Evolutionary conservation across 1,140 invertebrate genomes (phyloP).

Genomic region (Cotesia chilonis): DNA sequence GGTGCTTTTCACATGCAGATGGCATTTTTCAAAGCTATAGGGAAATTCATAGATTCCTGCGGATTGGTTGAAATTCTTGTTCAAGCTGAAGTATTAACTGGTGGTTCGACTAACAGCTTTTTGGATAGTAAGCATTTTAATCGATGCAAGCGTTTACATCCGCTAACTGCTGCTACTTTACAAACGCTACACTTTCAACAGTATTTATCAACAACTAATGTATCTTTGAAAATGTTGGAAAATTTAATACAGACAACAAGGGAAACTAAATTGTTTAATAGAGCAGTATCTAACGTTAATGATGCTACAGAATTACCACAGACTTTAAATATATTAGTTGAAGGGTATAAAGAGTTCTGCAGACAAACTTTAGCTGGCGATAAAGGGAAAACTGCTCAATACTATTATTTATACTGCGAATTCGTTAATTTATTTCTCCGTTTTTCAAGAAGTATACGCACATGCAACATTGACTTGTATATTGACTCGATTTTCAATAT

Average conservation of each 20-base stretch:
- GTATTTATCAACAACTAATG: constrained; percentile 44
- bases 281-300: background rate
- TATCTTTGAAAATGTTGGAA: constrained; percentile 20
- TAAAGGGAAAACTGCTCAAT: constrained; percentile 54
- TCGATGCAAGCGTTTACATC: constrained; percentile 59
- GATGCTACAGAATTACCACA: constrained; percentile 26
- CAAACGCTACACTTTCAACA: constrained; percentile 50
- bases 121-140: constrained; percentile 59
- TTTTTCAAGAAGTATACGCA: constrained; percentile 46
- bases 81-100: constrained; percentile 52
- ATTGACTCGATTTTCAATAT: constrained; percentile 44
- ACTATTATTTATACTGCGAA: constrained; percentile 44
- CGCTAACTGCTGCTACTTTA: constrained; percentile 50
- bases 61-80: constrained; percentile 53
- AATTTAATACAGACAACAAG: constrained; percentile 11
- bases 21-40: constrained; percentile 59
- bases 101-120: constrained; percentile 56
- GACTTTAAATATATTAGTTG: constrained; percentile 13
- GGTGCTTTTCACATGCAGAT: constrained; percentile 58
- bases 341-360: constrained; percentile 32
- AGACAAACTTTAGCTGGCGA: constrained; percentile 41
- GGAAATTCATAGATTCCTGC: constrained; percentile 53
- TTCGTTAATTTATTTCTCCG: constrained; percentile 43
- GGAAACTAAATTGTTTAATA: constrained; percentile 11
- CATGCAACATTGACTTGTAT: constrained; percentile 47